Conservation (phyloP, 2,113 vertebrate species). For the Mustelus asterias region DNA sequence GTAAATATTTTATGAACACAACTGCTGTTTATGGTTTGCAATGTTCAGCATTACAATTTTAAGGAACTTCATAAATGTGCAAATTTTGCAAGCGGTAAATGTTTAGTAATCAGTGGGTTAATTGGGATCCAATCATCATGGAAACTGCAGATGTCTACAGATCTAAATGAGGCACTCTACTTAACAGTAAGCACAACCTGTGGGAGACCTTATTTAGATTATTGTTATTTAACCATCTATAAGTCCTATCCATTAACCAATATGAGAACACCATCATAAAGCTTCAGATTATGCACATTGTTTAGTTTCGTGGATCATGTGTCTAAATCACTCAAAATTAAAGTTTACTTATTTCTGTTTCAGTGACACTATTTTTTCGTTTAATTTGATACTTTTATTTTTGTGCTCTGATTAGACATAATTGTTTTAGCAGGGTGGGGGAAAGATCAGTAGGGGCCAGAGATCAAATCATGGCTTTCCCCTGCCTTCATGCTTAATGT, state of each 20-base stretch:
- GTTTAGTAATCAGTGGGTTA: not conserved
- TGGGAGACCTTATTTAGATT: not conserved
- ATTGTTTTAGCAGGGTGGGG: not conserved
- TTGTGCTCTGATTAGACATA: not conserved
- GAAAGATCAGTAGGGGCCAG: not conserved
- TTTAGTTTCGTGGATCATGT: not conserved
- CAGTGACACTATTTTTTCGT: not conserved
- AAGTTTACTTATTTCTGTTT: not conserved
- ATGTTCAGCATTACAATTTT: not conserved
- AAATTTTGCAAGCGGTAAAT: not conserved
- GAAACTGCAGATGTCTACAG: not conserved
- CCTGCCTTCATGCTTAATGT: not conserved
- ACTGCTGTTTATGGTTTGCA: not conserved
- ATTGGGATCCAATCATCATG: not conserved
- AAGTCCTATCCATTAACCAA: not conserved
- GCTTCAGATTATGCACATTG: not conserved
- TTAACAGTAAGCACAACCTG: not conserved
- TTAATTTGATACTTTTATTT: not conserved
- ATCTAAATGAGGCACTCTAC: not conserved
- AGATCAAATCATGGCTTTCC: not conserved
- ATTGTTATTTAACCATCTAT: not conserved
- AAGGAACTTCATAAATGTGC: not conserved
- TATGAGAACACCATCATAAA: not conserved
- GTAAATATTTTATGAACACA: constrained; percentile 15
- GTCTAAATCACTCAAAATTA: not conserved